Evolutionary conservation across 2,797 vertebrate genomes (phyloP).

Genomic region (Lagodon rhomboides): DNA sequence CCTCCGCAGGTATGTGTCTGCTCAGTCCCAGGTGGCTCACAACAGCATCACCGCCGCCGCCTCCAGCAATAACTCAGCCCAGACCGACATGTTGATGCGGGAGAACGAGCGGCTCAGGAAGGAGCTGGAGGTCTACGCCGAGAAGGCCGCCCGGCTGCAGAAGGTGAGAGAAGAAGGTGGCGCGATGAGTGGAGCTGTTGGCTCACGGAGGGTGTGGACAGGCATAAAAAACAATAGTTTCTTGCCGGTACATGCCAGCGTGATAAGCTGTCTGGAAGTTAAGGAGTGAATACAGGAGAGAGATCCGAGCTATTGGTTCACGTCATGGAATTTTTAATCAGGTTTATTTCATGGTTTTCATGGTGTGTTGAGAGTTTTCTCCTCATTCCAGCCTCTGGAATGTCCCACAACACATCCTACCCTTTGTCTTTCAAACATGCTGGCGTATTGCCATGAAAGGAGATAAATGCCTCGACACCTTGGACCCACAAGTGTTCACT

Average conservation of each 20-base stretch:
- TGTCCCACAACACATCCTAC: slow-evolving; percentile 46
- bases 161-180: slow-evolving; percentile 87
- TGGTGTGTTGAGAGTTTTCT: slow-evolving; percentile 12
- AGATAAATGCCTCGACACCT: slow-evolving; percentile 77
- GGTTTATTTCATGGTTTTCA: neutral
- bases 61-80: slow-evolving; percentile 78
- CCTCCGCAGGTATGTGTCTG: slow-evolving; percentile 83
- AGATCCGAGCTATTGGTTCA: slow-evolving; percentile 28
- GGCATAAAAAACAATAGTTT: slow-evolving; percentile 35
- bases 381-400: slow-evolving; percentile 36
- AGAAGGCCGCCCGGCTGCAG: slow-evolving; percentile 92
- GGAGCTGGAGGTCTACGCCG: slow-evolving; percentile 88
- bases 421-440: slow-evolving; percentile 63
- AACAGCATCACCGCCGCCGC: slow-evolving; percentile 68
- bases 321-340: slow-evolving; percentile 3
- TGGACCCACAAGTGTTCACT: slow-evolving; percentile 69
- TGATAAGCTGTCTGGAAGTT: slow-evolving; percentile 48
- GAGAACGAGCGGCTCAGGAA: slow-evolving; percentile 92
- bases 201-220: slow-evolving; percentile 59
- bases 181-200: slow-evolving; percentile 8
- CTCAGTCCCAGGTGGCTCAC: slow-evolving; percentile 79
- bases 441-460: slow-evolving; percentile 58
- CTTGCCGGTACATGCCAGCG: slow-evolving; percentile 54
- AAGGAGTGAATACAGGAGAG: slow-evolving; percentile 38
- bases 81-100: slow-evolving; percentile 84